Conservation (phyloP, 2,888 invertebrate genomes). For the Hipparchia sbordonii region DNA sequence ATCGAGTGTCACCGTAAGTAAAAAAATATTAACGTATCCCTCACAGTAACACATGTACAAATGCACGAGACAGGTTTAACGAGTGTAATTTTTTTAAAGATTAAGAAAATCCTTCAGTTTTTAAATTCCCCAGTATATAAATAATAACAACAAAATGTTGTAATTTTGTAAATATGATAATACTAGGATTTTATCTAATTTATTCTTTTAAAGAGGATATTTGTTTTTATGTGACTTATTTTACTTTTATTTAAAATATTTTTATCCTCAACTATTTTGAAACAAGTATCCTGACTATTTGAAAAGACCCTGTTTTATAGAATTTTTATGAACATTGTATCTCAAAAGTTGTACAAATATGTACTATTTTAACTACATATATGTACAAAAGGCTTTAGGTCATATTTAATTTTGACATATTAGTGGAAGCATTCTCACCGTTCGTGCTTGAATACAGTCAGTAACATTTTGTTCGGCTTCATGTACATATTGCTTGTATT, state of each 20-base stretch:
- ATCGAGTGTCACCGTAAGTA: slow-evolving; percentile 86
- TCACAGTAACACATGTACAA: slow-evolving; percentile 71
- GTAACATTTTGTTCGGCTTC: slow-evolving; percentile 82
- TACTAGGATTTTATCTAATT: background rate
- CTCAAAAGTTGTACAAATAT: slow-evolving; percentile 39
- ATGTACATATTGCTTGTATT: slow-evolving; percentile 86
- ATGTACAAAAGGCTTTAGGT: slow-evolving; percentile 43
- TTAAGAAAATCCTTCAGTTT: slow-evolving; percentile 3
- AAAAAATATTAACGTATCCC: slow-evolving; percentile 31
- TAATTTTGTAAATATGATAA: slow-evolving; percentile 14
- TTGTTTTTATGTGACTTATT: slow-evolving; percentile 2
- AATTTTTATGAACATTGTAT: slow-evolving; percentile 14
- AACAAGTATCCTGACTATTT: slow-evolving; percentile 22
- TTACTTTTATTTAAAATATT: background rate
- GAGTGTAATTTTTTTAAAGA: slow-evolving; percentile 7
- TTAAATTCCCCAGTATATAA: background rate
- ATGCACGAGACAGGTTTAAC: slow-evolving; percentile 64
- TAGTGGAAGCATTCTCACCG: slow-evolving; percentile 84
- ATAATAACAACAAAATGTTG: background rate
- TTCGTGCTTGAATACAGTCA: slow-evolving; percentile 82
- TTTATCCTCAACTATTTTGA: background rate
- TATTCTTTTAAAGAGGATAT: slow-evolving; percentile 3
- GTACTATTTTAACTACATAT: slow-evolving; percentile 41
- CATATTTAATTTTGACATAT: slow-evolving; percentile 57
- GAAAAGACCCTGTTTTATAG: slow-evolving; percentile 7